phyloP scores from a whole-genome alignment of 2,113 vertebrate species.

The Cathartes aura region DNA sequence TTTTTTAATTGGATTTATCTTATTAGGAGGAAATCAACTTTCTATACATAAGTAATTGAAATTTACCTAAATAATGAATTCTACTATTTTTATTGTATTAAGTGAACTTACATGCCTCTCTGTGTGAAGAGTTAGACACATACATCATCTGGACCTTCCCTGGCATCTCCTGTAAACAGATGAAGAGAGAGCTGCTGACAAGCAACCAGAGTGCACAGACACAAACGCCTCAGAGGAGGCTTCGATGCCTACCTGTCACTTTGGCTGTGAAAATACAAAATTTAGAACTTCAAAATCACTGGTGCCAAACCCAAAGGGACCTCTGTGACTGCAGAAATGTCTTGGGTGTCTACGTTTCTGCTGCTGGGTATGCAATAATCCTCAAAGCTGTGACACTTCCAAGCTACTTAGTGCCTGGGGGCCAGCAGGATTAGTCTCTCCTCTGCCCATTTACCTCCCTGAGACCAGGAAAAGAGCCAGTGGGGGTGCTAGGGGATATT shows the following conservation, averaged over 20 bases:
- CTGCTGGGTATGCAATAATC: neutral
- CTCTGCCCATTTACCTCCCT: neutral
- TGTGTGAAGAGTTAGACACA: neutral
- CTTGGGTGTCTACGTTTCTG: neutral
- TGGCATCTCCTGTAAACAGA: neutral
- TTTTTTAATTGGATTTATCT: slow-evolving; percentile 20
- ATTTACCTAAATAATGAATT: neutral
- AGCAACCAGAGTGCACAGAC: neutral
- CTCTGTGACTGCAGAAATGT: neutral
- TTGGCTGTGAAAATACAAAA: neutral
- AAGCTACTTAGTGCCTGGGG: neutral
- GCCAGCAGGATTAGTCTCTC: neutral
- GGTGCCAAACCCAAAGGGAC: neutral
- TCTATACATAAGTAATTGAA: neutral
- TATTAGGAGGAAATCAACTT: neutral
- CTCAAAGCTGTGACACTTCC: neutral
- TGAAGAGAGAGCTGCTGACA: neutral
- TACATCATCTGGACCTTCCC: neutral
- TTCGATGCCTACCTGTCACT: neutral
- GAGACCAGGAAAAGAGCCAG: neutral
- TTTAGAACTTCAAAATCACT: neutral
- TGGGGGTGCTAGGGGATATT: neutral
- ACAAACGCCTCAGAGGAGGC: neutral
- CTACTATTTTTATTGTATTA: neutral
- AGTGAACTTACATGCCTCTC: neutral